Conservation (phyloP, 2,113 vertebrate genomes). For the Dipodomys merriami region DNA sequence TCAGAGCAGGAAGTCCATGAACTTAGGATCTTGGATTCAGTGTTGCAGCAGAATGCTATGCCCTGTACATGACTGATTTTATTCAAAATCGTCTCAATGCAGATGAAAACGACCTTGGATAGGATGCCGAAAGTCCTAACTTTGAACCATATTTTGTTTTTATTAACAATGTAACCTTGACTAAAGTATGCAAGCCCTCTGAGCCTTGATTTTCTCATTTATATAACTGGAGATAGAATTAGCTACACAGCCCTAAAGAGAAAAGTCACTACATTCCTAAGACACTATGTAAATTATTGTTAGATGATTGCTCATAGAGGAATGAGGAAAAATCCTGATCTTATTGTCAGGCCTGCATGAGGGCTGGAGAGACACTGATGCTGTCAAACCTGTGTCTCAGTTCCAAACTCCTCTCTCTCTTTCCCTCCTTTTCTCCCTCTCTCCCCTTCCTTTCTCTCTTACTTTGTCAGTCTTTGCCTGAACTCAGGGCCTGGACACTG, state of each 20-base stretch:
- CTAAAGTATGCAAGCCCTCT: conserved; percentile 7
- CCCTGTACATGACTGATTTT: neutral
- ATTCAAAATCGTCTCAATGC: conserved; percentile 20
- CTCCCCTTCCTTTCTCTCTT: neutral
- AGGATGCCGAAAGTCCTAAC: neutral
- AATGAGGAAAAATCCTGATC: neutral
- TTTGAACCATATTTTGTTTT: conserved; percentile 18
- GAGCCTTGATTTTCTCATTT: conserved; percentile 45
- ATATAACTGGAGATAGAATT: conserved; percentile 7
- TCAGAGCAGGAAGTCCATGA: no score
- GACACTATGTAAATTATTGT: neutral
- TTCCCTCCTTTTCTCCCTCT: neutral
- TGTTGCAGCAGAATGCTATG: neutral
- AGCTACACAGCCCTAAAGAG: conserved; percentile 16
- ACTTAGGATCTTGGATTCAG: neutral
- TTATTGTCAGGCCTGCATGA: neutral
- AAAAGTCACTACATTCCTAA: neutral
- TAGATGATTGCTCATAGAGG: conserved; percentile 14
- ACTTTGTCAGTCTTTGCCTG: no score
- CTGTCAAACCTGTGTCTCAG: neutral
- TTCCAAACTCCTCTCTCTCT: conserved; percentile 9
- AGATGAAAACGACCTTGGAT: neutral
- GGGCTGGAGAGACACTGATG: neutral
- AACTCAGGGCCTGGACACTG: no score
- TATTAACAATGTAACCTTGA: neutral